These are phyloP conservation scores for Ostrea edulis DNA, from an alignment of 1,140 invertebrate genomes.

Conservation along the genomic window DNA sequence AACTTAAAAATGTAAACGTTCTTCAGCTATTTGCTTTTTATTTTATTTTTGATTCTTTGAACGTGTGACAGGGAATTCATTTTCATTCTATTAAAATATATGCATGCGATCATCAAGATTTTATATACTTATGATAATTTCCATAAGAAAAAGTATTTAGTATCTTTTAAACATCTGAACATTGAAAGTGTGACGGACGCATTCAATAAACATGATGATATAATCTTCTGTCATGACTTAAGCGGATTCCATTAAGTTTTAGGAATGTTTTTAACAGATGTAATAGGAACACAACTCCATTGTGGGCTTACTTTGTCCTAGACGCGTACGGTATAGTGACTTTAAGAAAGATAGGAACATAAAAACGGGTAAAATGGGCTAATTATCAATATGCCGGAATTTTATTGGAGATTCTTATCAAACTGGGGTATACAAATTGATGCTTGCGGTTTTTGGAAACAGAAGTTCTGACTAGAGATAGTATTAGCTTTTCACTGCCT, in stretches of 20 bases:
- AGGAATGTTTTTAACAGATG: slow-evolving; percentile 26
- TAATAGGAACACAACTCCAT: background rate
- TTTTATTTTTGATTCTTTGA: background rate
- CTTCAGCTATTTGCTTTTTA: background rate
- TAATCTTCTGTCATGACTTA: background rate
- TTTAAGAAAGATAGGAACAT: background rate
- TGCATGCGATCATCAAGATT: background rate
- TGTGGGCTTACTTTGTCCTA: background rate
- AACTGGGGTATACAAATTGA: slow-evolving; percentile 17
- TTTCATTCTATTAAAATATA: background rate
- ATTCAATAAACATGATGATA: slow-evolving; percentile 35
- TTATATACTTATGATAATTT: slow-evolving; percentile 5
- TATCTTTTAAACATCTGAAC: slow-evolving; percentile 25
- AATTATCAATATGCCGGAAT: slow-evolving; percentile 12
- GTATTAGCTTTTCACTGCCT: too few species aligned
- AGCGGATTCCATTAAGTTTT: slow-evolving; percentile 30
- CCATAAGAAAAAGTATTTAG: slow-evolving; percentile 30
- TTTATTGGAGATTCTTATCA: slow-evolving; percentile 23
- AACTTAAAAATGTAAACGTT: background rate
- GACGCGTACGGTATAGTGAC: background rate
- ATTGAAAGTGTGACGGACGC: slow-evolving; percentile 27
- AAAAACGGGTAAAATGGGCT: slow-evolving; percentile 10
- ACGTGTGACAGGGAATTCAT: background rate
- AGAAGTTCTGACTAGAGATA: background rate
- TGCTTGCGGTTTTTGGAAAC: slow-evolving; percentile 12